A percentile compares a stretch with the other conserved stretches of the same genome.
phyloP scores from a whole-genome alignment of 1,140 invertebrate species.

The Drosophila pallidifrons region DNA sequence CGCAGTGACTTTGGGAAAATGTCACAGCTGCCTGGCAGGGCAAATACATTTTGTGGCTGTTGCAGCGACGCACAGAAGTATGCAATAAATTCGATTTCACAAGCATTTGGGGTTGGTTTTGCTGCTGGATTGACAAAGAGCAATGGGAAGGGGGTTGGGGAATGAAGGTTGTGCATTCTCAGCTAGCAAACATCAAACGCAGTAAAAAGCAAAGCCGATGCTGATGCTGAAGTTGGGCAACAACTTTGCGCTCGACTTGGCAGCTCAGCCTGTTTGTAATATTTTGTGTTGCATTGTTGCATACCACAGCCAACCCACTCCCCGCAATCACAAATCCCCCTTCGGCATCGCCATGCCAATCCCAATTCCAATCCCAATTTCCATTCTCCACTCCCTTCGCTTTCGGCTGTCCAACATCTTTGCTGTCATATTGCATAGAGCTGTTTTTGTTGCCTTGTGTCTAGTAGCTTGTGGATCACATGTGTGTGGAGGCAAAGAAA shows the following conservation, averaged over 20 bases:
- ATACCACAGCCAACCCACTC: neutral
- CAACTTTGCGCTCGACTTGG: constrained; percentile 61
- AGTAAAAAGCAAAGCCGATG: constrained; percentile 33
- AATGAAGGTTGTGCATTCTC: neutral
- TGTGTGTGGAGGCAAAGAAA: constrained; percentile 65
- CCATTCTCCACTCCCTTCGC: neutral
- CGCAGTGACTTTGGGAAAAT: constrained; percentile 48
- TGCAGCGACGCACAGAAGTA: constrained; percentile 67
- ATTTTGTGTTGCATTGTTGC: constrained; percentile 69
- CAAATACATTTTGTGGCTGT: constrained; percentile 75
- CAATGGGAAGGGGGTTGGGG: neutral
- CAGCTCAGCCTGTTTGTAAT: constrained; percentile 65
- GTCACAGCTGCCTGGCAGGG: constrained; percentile 69
- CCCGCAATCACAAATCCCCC: neutral
- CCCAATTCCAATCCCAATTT: neutral
- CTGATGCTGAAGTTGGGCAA: constrained; percentile 34
- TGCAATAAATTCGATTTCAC: constrained; percentile 79
- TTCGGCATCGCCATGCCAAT: neutral
- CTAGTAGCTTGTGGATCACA: constrained; percentile 51
- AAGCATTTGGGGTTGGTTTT: neutral
- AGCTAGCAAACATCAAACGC: constrained; percentile 61
- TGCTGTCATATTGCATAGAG: constrained; percentile 35
- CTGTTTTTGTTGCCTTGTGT: constrained; percentile 27
- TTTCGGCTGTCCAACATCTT: neutral
- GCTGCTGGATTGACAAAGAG: too few species aligned